Percentiles rank a stretch among this genome's conserved stretches.
Conservation (phyloP, 2,888 invertebrate species). For the Drosophila quasianomalipes region DNA sequence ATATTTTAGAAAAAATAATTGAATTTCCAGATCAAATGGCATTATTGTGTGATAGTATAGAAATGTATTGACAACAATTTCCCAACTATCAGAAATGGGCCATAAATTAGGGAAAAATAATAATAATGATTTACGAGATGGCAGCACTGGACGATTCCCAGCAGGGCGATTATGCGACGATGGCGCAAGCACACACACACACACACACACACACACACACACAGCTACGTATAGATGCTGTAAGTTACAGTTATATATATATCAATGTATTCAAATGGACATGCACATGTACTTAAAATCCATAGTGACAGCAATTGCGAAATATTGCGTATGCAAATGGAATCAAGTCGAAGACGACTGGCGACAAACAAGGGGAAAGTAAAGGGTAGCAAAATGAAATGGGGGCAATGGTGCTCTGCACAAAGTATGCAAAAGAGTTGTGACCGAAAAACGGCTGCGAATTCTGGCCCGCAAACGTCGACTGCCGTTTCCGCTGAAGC, state of each 20-base stretch:
- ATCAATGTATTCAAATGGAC: constrained; percentile 13
- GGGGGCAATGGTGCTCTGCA: neutral
- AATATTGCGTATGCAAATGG: constrained; percentile 56
- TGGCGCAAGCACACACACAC: constrained; percentile 3
- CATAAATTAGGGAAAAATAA: constrained; percentile 56
- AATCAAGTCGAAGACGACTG: constrained; percentile 31
- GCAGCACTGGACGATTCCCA: constrained; percentile 24
- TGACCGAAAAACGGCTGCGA: constrained; percentile 26
- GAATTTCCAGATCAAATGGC: constrained; percentile 44
- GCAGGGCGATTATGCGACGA: constrained; percentile 27
- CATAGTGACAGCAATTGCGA: constrained; percentile 22
- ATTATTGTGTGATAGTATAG: constrained; percentile 37
- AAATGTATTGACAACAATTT: constrained; percentile 62
- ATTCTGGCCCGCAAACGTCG: constrained; percentile 5
- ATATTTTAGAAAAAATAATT: constrained; percentile 24
- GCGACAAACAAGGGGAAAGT: constrained; percentile 16
- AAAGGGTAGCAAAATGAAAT: neutral
- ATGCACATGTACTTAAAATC: constrained; percentile 25
- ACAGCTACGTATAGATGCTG: neutral
- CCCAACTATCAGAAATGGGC: constrained; percentile 59
- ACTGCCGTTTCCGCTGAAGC: constrained; percentile 26
- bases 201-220: neutral
- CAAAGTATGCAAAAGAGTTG: constrained; percentile 41
- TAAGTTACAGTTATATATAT: constrained; percentile 2
- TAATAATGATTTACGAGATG: constrained; percentile 56